A percentile compares a stretch with the other conserved stretches of the same genome.
Conservation (phyloP, 2,888 invertebrate species). For the Dryomyza anilis region DNA sequence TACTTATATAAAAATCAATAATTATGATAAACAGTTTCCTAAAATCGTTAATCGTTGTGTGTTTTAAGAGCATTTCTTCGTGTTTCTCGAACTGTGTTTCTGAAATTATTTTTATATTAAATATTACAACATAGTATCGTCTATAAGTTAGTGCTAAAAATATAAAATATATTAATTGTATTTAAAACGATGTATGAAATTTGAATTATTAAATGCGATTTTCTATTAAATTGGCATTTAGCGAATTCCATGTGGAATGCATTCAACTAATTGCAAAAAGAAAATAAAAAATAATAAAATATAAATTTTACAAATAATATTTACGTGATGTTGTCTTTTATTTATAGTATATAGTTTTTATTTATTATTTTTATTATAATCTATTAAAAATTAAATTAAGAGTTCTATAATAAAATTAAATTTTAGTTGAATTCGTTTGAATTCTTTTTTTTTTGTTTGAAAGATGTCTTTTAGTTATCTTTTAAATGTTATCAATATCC, state of each 20-base stretch:
- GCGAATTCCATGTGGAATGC: neutral
- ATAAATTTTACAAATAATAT: constrained; percentile 6
- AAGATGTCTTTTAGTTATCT: too few species aligned
- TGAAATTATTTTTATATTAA: constrained; percentile 14
- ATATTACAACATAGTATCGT: neutral
- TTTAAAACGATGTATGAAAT: neutral
- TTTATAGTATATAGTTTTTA: neutral
- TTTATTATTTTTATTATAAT: too few species aligned
- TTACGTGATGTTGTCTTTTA: neutral
- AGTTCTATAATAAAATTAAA: too few species aligned
- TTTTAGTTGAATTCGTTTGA: too few species aligned
- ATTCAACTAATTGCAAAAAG: neutral
- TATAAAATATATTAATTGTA: neutral
- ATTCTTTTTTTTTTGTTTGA: too few species aligned
- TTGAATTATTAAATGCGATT: constrained; percentile 11
- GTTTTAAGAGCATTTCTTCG: constrained; percentile 11
- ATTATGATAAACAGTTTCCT: neutral
- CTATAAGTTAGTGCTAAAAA: neutral
- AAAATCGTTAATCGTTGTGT: constrained; percentile 20
- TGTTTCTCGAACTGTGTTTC: constrained; percentile 9
- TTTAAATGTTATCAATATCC: too few species aligned
- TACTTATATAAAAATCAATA: too few species aligned
- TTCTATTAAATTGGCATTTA: neutral
- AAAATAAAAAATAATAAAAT: constrained; percentile 1
- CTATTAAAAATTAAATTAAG: too few species aligned